A percentile compares a stretch with the other conserved stretches of the same genome.
These are phyloP conservation scores for Rhopalosiphum maidis DNA, from an alignment of 1,140 invertebrate species.

Conservation along the genomic window DNA sequence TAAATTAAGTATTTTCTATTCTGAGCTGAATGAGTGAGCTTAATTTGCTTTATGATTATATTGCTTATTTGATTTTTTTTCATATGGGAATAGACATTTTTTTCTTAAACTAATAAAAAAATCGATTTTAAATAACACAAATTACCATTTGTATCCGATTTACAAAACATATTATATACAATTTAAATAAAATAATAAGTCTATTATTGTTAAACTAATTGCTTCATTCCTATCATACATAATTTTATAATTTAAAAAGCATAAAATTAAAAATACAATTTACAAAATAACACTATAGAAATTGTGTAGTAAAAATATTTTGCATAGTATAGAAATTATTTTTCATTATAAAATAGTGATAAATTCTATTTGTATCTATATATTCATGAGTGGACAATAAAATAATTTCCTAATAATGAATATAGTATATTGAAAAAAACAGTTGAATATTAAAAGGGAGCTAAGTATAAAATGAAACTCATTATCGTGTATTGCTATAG, in stretches of 20 bases:
- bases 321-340: neutral
- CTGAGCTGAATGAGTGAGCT: no score
- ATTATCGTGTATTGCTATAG: neutral
- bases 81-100: neutral
- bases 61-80: neutral
- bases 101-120: neutral
- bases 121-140: neutral
- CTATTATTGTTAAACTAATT: neutral
- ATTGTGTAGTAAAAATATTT: neutral
- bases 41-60: neutral
- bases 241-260: neutral
- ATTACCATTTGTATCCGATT: neutral
- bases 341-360: neutral
- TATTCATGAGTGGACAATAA: neutral
- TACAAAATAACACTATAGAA: neutral
- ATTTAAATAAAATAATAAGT: neutral
- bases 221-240: neutral
- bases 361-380: neutral
- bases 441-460: neutral
- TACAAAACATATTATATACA: neutral
- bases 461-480: conserved; percentile 8
- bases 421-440: neutral
- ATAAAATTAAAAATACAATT: neutral
- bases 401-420: neutral
- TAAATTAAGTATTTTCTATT: no score